Percentiles rank a stretch among this genome's conserved stretches.
phyloP scores from a whole-genome alignment of 2,113 vertebrate species.

The Callorhinus ursinus region DNA sequence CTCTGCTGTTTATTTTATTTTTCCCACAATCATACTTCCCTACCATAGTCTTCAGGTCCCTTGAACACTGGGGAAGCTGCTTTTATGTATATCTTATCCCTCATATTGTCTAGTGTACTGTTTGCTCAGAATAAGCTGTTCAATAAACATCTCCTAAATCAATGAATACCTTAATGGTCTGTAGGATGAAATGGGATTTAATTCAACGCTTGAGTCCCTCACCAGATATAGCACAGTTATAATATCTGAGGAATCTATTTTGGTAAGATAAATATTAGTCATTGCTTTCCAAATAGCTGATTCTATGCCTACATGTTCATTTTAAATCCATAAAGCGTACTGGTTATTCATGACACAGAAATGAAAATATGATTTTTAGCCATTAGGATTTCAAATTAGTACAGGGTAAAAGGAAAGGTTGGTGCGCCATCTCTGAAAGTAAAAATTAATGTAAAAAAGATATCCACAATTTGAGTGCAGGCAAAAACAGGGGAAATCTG shows the following conservation, averaged over 20 bases:
- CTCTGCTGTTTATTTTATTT: not conserved
- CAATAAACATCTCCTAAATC: conserved; percentile 60
- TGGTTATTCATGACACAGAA: not conserved
- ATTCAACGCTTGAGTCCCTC: not conserved
- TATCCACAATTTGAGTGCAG: not conserved
- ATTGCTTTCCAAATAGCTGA: not conserved
- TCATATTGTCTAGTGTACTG: not conserved
- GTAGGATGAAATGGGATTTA: conserved; percentile 47
- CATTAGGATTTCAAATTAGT: conserved; percentile 10
- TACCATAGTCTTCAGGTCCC: not conserved
- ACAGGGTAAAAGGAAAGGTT: not conserved
- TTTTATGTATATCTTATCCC: conserved; percentile 33
- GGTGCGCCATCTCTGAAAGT: not conserved
- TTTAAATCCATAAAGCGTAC: not conserved
- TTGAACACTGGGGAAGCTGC: not conserved
- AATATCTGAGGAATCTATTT: conserved; percentile 53
- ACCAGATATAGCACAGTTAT: not conserved
- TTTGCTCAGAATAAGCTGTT: conserved; percentile 58
- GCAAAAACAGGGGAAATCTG: not conserved
- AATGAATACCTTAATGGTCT: conserved; percentile 52
- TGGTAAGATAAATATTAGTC: conserved; percentile 50
- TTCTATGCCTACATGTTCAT: not conserved
- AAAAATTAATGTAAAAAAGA: not conserved
- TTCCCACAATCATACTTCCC: not conserved
- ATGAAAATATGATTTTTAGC: conserved; percentile 13